phyloP scores from a whole-genome alignment of 2,113 vertebrate genomes.

The Irena cyanogastra region DNA sequence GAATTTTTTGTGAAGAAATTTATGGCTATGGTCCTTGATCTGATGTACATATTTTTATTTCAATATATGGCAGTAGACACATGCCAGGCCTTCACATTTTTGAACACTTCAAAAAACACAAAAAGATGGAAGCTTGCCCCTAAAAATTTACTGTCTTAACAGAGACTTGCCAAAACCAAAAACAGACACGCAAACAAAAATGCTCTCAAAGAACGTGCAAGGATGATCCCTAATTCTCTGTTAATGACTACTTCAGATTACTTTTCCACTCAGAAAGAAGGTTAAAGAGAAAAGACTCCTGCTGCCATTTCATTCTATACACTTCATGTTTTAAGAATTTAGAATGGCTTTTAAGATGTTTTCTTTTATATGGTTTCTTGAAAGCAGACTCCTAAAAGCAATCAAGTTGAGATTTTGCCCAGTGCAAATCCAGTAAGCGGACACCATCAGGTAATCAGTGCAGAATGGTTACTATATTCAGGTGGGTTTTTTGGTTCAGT shows the following conservation, averaged over 20 bases:
- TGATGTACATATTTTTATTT: background rate
- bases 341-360: background rate
- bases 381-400: background rate
- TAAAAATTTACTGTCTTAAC: background rate
- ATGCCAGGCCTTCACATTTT: background rate
- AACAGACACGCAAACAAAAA: background rate
- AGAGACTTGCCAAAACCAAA: background rate
- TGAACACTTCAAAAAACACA: background rate
- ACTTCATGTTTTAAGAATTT: background rate
- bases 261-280: background rate
- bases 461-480: background rate
- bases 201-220: background rate
- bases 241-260: background rate
- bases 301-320: background rate
- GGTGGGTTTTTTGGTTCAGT: background rate
- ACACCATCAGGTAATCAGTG: background rate
- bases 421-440: background rate
- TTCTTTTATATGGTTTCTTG: background rate
- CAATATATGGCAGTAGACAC: background rate
- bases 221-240: background rate
- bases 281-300: background rate
- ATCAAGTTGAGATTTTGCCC: background rate
- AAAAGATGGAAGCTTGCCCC: background rate
- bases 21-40: background rate
- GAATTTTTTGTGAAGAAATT: background rate